These are phyloP conservation scores for Eulemur coronatus DNA, from an alignment of 2,797 vertebrate genomes.

Conservation along the genomic window DNA sequence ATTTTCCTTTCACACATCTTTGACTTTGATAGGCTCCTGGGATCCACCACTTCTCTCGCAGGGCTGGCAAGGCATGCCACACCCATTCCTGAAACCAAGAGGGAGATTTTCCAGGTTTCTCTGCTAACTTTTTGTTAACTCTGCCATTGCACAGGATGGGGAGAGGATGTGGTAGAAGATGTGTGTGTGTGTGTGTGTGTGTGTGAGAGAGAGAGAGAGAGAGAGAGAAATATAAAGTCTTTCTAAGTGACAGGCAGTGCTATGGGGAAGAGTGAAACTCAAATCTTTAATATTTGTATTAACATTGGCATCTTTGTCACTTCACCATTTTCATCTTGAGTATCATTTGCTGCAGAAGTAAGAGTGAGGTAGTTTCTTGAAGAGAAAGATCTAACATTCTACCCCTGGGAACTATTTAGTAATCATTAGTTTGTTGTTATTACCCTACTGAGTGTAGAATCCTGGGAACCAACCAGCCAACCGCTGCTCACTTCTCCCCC, in stretches of 20 bases:
- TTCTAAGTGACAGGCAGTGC: not conserved
- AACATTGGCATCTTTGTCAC: not conserved
- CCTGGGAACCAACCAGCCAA: conserved; percentile 29
- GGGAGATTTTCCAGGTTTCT: conserved; percentile 32
- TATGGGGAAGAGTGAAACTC: not conserved
- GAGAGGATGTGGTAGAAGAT: not conserved
- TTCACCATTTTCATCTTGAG: not conserved
- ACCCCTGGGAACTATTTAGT: conserved; percentile 22
- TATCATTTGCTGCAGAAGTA: not conserved
- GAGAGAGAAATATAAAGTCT: not conserved
- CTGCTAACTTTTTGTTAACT: conserved; percentile 34
- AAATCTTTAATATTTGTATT: conserved; percentile 31
- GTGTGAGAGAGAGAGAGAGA: too few relatives aligned
- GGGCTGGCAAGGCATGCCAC: not conserved
- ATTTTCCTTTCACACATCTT: not conserved
- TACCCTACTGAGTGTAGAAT: conserved; percentile 16
- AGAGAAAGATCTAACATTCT: conserved; percentile 13
- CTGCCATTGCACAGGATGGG: not conserved
- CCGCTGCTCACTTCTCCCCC: not conserved
- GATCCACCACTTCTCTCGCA: conserved; percentile 13
- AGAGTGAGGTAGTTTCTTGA: conserved; percentile 17
- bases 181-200: not conserved
- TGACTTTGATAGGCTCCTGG: conserved; percentile 29
- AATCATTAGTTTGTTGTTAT: conserved; percentile 36
- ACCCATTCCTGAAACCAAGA: conserved; percentile 15